phyloP scores from a whole-genome alignment of 2,888 invertebrate genomes.

The Laspeyria flexula region DNA sequence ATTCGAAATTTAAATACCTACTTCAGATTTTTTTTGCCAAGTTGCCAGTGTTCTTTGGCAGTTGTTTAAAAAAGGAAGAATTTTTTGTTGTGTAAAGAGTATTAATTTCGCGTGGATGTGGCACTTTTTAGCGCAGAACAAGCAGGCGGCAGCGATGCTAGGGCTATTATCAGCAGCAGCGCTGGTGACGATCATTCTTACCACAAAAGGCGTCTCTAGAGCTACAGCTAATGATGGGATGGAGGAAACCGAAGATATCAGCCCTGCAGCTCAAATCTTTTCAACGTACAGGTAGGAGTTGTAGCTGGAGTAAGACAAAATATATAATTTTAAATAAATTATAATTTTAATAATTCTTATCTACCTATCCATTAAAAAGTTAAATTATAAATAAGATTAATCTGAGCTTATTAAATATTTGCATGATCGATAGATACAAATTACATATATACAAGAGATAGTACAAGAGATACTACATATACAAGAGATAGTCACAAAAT shows the following conservation, averaged over 20 bases:
- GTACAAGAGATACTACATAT: too few relatives aligned
- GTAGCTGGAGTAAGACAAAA: not conserved
- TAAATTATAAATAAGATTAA: too few relatives aligned
- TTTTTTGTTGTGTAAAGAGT: conserved; percentile 11
- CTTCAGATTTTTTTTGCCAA: not conserved
- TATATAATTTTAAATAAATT: too few relatives aligned
- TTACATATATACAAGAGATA: too few relatives aligned
- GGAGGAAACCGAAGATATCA: conserved; percentile 72
- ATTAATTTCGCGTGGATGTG: conserved; percentile 66
- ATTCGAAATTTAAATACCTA: conserved; percentile 4
- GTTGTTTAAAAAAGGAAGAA: conserved; percentile 7
- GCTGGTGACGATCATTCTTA: conserved; percentile 64
- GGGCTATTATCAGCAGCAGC: conserved; percentile 69
- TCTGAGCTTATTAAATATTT: too few relatives aligned
- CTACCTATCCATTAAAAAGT: too few relatives aligned
- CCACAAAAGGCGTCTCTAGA: conserved; percentile 62
- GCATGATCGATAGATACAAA: too few relatives aligned
- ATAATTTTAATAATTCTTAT: too few relatives aligned
- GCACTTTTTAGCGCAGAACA: conserved; percentile 75
- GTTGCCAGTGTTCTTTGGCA: conserved; percentile 3
- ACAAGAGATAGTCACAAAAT: too few relatives aligned
- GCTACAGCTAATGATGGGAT: conserved; percentile 41
- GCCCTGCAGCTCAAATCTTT: conserved; percentile 67
- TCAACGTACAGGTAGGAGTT: conserved; percentile 67
- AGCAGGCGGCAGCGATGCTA: conserved; percentile 78